Evolutionary conservation across 2,888 invertebrate species (phyloP), one percentile per base, ranked within the genome.

Genomic region (Harpagoxenus sublaevis): DNA sequence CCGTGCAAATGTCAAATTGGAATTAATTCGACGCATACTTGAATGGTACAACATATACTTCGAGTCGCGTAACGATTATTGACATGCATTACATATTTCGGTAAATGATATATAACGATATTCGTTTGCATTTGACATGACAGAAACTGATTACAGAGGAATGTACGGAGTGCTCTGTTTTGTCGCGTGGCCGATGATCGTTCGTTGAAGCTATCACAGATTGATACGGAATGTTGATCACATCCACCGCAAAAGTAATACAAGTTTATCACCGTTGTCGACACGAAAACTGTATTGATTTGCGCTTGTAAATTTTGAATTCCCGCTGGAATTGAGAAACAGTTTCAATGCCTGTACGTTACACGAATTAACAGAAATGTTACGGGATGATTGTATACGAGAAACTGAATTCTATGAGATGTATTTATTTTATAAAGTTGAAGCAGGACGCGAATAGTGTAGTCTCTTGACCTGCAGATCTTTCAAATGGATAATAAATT

Each of bases 191-290:
- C 10, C 9, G 53, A 31, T 53, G 42, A 23, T 55, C 15, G 62
- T 60, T 39, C 45, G 48, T 73, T 82, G 63, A 66, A 83, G 65
- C 65, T 60, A 63, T 45, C 55, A 55, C 63, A 35, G 55, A 45
- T 66, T 78, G 73, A 88, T 74, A 68, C 84, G 57, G n/a, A 74
- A 75, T 75, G 57, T 45, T 70, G 48, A 74, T 74, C 63, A 31
- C 75, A 23, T 68, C 28, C 48, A 9, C n/a, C 42, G 15, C 63
- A 39, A 73, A 18, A 51, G 18, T 71, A 75, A 81, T 51, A 15
- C 31, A 55, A 87, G 75, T 81, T 48, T 65, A 73, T 84, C 48
- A 71, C 12, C 15, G 65, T 63, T 63, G 35, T 48, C 31, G 31
- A 42, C 6, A 15, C 28, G 6, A 28, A 53, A 55, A 68, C 8